Evolutionary conservation across 2,888 invertebrate species (phyloP).

Genomic region (Brachycybe producta): DNA sequence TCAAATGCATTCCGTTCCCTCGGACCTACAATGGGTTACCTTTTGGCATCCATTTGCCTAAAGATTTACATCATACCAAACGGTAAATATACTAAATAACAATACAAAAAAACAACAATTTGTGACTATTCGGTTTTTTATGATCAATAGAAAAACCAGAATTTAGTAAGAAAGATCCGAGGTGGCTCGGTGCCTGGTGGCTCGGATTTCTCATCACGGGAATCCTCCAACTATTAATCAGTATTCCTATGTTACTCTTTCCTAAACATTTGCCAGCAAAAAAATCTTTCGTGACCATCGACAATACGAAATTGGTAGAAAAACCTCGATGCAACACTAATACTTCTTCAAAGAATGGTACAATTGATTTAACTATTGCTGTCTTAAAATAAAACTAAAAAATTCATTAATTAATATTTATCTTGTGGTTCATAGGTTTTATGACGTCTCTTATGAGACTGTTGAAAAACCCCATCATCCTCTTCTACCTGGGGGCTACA

Average conservation of each 20-base stretch:
- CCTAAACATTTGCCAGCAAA: slow-evolving; percentile 10
- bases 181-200: slow-evolving; percentile 17
- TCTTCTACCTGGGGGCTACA: background rate
- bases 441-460: background rate
- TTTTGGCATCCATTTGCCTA: slow-evolving; percentile 10
- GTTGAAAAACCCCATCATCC: background rate
- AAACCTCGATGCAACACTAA: background rate
- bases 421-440: slow-evolving; percentile 14
- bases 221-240: background rate
- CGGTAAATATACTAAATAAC: background rate
- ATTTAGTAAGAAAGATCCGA: slow-evolving; percentile 2
- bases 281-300: no score
- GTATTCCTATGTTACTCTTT: slow-evolving; percentile 7
- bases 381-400: no score
- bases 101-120: background rate
- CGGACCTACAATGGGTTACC: slow-evolving; percentile 9
- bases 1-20: background rate
- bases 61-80: slow-evolving; percentile 6
- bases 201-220: slow-evolving; percentile 14
- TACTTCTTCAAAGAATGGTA: no score
- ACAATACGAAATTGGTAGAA: background rate
- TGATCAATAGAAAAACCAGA: slow-evolving; percentile 6
- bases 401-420: background rate
- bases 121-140: background rate
- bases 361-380: no score